Percentiles rank a stretch among this genome's conserved stretches.
These are phyloP conservation scores for Brachyistius frenatus DNA, from an alignment of 2,113 vertebrate genomes.

Conservation along the genomic window DNA sequence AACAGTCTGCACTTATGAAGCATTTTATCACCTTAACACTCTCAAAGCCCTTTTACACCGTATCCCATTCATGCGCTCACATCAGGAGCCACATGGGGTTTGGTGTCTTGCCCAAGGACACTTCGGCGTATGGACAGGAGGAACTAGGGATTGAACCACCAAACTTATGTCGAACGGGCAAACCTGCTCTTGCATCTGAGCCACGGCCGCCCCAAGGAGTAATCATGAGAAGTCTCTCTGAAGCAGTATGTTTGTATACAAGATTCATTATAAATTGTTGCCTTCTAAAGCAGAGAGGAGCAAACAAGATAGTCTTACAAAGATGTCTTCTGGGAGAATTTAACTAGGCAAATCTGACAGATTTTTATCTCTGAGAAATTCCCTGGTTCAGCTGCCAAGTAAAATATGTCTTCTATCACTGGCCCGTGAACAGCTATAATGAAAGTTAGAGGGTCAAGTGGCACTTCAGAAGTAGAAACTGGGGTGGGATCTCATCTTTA, in stretches of 20 bases:
- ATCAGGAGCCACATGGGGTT: no score
- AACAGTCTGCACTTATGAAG: no score
- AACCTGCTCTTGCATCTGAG: no score
- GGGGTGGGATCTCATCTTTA: background rate
- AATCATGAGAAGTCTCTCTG: background rate
- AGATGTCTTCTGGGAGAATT: background rate
- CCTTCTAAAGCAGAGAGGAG: background rate
- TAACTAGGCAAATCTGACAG: background rate
- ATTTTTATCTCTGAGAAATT: background rate
- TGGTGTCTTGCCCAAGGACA: no score
- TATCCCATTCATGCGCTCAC: no score
- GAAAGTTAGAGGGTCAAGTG: slow-evolving; percentile 24
- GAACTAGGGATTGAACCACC: no score
- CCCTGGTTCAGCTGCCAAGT: background rate
- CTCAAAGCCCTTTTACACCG: no score
- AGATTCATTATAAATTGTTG: no score
- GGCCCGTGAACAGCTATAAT: slow-evolving; percentile 19
- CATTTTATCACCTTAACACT: no score
- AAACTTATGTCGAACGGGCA: no score
- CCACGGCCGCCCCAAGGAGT: no score
- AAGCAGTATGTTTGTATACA: background rate
- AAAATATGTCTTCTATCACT: background rate
- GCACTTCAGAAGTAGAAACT: slow-evolving; percentile 3
- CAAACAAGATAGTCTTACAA: background rate
- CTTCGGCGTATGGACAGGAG: no score